Base-by-base conservation (phyloP, 2,113 vertebrate genomes). In the Aix galericulata region DNA sequence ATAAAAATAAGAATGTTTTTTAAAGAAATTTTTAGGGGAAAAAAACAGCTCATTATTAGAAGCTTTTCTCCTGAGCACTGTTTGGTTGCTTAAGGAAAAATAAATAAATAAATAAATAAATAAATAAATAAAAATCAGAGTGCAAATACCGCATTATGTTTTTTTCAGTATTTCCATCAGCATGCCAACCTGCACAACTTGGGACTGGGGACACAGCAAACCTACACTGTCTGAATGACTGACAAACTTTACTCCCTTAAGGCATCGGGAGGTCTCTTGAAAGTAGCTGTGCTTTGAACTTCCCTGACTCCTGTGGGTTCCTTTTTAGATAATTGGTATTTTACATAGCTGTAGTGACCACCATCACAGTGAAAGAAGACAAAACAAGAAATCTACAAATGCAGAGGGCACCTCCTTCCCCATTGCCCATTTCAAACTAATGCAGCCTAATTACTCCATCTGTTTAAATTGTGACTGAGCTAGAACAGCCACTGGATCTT, bases 221-320 rank as follows among this genome's bases (percentile, higher is more conserved):
- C 42, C 55, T 84, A 79, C 46, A 77, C 13, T 4, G 7, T 56
- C 72, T 88, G 89, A 86, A 18, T 6, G 11, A 52, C 72, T 89
- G 89, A 89, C 82, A 91, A 77, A 83, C 15, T 91, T 92, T 55
- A 76, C 17, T 89, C 85, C 67, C 91, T 82, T 42, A 71, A 82
- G 68, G 63, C 18, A 0, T 55, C 38, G 69, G 29, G 29, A 31
- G 34, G 50, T 59, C 79, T 82, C 75, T 68, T 80, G 79, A 86
- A 93, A 88, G 50, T 46, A 88, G 68, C 60, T 91, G 31, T 79
- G 67, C 91, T 85, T 80, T 86, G 79, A 95, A 88, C 75, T 83
- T 81, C 56, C n/a, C 75, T 40, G 29, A 62, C 31, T 95, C 62
- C 71, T 74, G 29, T 59, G 75, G 55, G 59, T 77, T 86, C 68